Base-by-base conservation (phyloP, 2,113 vertebrate species). In the Dicentrarchus labrax region DNA sequence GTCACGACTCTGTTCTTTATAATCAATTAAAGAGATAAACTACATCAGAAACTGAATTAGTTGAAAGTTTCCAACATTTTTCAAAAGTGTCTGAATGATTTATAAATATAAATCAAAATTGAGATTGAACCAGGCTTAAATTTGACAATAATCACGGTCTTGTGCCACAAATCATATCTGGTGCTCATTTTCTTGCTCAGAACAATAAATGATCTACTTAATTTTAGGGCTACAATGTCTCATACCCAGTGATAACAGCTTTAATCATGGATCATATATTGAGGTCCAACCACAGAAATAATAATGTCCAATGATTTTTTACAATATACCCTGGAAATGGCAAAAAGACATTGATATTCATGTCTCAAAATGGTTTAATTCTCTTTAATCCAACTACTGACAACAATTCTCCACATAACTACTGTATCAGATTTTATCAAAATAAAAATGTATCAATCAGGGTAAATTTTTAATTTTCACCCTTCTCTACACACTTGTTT, bases 11-110 rank as follows among this genome's bases (percentile, higher is more conserved):
- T 75, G 10, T 57, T 80, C 61, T 56, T 68, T 57, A 19, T 72
- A 74, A 74, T 70, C 59, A 77, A 5, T 19, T 0, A 38, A 80
- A 72, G 75, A 80, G 70, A 75, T 64, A 11, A 78, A 69, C 59
- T 68, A 41, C 5, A 61, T 78, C 30, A 56, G 45, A 61, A 76
- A 21, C 15, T 66, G 30, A 69, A 72, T 51, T 43, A 57, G 53
- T 19, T 75, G 45, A 80, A 6, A 84, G 84, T 30, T 30, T 30
- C 2, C 30, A 30, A 30, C 30, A 30, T 30, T 30, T 30, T 30
- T 30, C 30, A 30, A 30, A 30, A 1, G 22, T 45, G 43, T 66
- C 45, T 76, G n/a, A 68, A 66, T 30, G 2, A 81, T 64, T 64
- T 21, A 70, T 15, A 6, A 17, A 17, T 30, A 36, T 12, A 21